These are phyloP conservation scores for Xestia xanthographa DNA, from an alignment of 2,888 invertebrate genomes.

Conservation along the genomic window DNA sequence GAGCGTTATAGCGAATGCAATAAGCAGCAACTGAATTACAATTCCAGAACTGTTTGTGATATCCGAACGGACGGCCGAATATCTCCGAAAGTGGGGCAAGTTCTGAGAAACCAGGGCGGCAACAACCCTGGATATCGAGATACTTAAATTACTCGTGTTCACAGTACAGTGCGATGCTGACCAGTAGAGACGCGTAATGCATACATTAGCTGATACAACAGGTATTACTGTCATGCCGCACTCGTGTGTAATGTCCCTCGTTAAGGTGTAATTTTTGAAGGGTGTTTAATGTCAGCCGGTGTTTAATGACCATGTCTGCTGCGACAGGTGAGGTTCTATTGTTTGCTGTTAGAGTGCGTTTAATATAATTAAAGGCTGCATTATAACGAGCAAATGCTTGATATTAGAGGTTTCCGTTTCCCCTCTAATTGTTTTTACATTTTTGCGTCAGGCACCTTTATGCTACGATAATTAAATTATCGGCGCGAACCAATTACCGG, in stretches of 20 bases:
- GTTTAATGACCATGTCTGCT: constrained; percentile 27
- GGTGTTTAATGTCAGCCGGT: constrained; percentile 33
- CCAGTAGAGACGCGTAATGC: constrained; percentile 51
- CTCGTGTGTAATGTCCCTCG: constrained; percentile 19
- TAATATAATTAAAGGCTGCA: constrained; percentile 29
- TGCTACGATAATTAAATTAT: constrained; percentile 18
- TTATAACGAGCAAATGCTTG: constrained; percentile 14
- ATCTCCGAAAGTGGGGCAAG: constrained; percentile 59
- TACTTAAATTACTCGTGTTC: constrained; percentile 25
- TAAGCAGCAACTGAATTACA: constrained; percentile 19
- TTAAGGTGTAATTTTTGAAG: constrained; percentile 35
- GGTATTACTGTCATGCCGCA: constrained; percentile 38
- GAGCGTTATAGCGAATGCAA: constrained; percentile 22
- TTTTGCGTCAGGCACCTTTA: constrained; percentile 10
- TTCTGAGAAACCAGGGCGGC: constrained; percentile 61
- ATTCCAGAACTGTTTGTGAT: constrained; percentile 55
- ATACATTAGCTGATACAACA: constrained; percentile 57
- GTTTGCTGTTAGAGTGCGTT: constrained; percentile 28
- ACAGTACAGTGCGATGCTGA: constrained; percentile 39
- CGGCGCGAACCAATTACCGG: constrained; percentile 26
- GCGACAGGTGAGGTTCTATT: constrained; percentile 49
- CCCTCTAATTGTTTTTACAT: neutral
- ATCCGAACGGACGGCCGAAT: constrained; percentile 53
- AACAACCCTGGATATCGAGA: constrained; percentile 63
- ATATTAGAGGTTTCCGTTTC: constrained; percentile 17